Evolutionary conservation across 2,113 vertebrate genomes (phyloP).

Genomic region (Mastomys coucha): DNA sequence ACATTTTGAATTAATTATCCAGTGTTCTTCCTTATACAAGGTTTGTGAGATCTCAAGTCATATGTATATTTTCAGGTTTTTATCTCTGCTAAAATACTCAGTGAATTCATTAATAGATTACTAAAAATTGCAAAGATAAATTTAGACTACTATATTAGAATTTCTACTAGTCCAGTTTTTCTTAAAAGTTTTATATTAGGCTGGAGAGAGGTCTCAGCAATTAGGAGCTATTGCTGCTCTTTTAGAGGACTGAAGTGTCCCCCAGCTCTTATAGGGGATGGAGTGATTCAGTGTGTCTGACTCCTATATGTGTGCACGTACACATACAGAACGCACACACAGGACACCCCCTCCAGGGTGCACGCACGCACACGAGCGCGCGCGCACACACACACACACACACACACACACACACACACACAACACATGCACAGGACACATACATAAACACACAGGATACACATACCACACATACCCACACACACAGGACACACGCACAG

Average conservation of each 20-base stretch:
- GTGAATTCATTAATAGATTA: neutral
- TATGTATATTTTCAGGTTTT: neutral
- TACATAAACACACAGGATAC: neutral
- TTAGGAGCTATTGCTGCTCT: too few relatives aligned
- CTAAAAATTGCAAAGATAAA: conserved; percentile 6
- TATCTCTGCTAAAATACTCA: neutral
- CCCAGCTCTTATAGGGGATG: neutral
- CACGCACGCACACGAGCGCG: too few relatives aligned
- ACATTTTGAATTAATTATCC: neutral
- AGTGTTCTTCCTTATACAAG: neutral
- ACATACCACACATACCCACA: neutral
- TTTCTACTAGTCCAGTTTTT: neutral
- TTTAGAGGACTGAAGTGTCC: neutral
- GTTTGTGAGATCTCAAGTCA: neutral
- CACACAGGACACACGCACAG: too few relatives aligned
- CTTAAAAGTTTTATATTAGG: neutral
- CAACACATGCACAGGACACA: too few relatives aligned
- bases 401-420: too few relatives aligned
- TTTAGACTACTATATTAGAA: neutral
- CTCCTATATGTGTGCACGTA: neutral
- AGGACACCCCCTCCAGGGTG: too few relatives aligned
- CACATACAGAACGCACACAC: too few relatives aligned
- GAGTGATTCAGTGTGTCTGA: too few relatives aligned
- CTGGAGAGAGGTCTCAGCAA: neutral
- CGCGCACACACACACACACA: too few relatives aligned